Conservation (phyloP, 2,113 vertebrate genomes). For the Halichoerus grypus region DNA sequence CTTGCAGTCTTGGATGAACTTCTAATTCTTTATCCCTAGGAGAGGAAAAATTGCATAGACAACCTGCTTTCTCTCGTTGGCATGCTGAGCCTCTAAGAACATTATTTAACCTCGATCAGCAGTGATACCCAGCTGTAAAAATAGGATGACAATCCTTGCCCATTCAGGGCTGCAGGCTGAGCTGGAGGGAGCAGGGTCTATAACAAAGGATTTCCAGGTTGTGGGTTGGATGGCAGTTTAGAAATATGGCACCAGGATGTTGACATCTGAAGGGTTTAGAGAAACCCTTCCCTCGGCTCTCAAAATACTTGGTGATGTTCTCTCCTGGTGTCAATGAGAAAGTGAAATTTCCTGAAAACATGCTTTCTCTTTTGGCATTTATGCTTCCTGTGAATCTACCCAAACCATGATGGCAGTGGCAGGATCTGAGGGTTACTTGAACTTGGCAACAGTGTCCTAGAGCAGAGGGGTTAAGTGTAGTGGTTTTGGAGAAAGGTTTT, state of each 20-base stretch:
- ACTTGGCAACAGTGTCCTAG: neutral
- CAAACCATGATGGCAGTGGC: neutral
- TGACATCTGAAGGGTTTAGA: neutral
- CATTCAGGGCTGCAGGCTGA: neutral
- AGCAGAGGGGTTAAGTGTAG: neutral
- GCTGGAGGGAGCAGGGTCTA: neutral
- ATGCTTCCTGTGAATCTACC: neutral
- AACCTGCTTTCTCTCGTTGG: constrained; percentile 67
- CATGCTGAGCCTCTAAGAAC: constrained; percentile 74
- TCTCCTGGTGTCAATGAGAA: neutral
- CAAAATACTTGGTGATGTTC: neutral
- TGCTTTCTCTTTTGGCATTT: neutral
- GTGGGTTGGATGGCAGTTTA: neutral
- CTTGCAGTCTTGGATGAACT: constrained; percentile 70
- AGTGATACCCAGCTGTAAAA: constrained; percentile 62
- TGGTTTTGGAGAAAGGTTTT: neutral
- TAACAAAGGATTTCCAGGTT: neutral
- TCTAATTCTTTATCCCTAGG: constrained; percentile 74
- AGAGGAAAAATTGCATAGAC: constrained; percentile 76
- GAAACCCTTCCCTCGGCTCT: neutral
- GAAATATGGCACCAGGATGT: neutral
- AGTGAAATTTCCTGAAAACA: neutral
- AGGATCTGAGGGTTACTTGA: neutral
- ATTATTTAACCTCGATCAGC: constrained; percentile 76
- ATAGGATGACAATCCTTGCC: constrained; percentile 30